Evolutionary conservation across 2,888 invertebrate species (phyloP).

Genomic region (Drosophila koepferae): DNA sequence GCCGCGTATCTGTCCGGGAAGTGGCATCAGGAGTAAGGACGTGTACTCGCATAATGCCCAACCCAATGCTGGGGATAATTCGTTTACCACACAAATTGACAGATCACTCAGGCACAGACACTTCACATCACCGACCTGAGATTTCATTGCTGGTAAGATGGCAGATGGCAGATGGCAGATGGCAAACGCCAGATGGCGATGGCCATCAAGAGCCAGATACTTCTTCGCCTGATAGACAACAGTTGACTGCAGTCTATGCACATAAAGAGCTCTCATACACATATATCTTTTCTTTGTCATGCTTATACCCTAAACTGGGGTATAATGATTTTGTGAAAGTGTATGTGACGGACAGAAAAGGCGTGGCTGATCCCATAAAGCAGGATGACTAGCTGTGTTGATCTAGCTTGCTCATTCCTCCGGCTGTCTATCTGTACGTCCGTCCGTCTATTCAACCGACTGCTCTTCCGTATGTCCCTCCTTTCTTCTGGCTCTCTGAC

Average conservation of each 20-base stretch:
- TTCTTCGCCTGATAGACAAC: not conserved
- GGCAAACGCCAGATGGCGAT: too few relatives aligned
- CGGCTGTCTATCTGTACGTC: too few relatives aligned
- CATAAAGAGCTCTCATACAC: not conserved
- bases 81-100: conserved; percentile 42
- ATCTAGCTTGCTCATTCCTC: too few relatives aligned
- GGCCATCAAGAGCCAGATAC: too few relatives aligned
- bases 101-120: conserved; percentile 37
- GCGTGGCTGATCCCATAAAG: too few relatives aligned
- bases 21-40: not conserved
- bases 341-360: too few relatives aligned
- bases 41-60: not conserved
- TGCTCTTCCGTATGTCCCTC: too few relatives aligned
- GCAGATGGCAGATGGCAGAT: not conserved
- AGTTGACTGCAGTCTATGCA: not conserved
- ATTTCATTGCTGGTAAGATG: not conserved
- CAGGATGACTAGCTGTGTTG: too few relatives aligned
- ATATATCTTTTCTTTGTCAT: not conserved
- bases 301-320: not conserved
- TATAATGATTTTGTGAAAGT: not conserved
- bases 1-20: conserved; percentile 8
- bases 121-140: not conserved
- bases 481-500: too few relatives aligned
- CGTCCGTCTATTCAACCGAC: too few relatives aligned
- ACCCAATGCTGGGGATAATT: conserved; percentile 34